Base-by-base conservation (phyloP, 2,113 vertebrate species). In the Equus przewalskii region DNA sequence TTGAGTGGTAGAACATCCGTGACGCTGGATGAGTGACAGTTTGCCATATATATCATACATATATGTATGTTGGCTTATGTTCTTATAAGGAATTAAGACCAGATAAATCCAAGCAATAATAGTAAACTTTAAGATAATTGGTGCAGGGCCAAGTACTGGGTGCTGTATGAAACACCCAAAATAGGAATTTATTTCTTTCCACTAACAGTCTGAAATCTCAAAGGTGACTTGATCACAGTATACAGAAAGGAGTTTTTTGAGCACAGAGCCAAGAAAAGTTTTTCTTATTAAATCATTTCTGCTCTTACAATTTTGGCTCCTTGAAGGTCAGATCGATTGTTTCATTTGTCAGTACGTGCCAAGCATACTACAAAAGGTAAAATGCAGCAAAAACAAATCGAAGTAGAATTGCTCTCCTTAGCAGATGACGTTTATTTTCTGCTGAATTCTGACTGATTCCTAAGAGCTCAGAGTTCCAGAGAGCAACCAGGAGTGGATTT, bases 271-370 rank as follows among this genome's bases (percentile, higher is more conserved):
- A 60, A 76, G 24, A 64, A 69, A 72, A 89, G 12, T 62, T 51
- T 95, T 85, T 91, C 72, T 67, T 96, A 51, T 90, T 84, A 85
- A 94, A 89, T 96, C 9, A 85, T 56, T 92, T 92, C 44, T 94
- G 30, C 33, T 44, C 18, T 94, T 84, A 76, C 22, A 79, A 60
- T 54, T 84, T 58, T n/a, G 69, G 49, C 54, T 88, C 28, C 51
- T 88, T 72, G 3, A 46, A n/a, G 36, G n/a, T 44, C 26, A 19
- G 60, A 72, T 28, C 3, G 11, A 81, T 65, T 89, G 46, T 82
- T 73, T 76, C 26, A 1, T 91, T 91, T 81, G 51, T 92, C 21
- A 56, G 67, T 44, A 8, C 14, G 70, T 87, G 28, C 67, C 65
- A 82, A 78, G 33, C 6, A 24, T 65, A 12, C 44, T 51, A 51